These are phyloP conservation scores for Microplitis deprimator DNA, from an alignment of 2,888 invertebrate species.

Conservation along the genomic window DNA sequence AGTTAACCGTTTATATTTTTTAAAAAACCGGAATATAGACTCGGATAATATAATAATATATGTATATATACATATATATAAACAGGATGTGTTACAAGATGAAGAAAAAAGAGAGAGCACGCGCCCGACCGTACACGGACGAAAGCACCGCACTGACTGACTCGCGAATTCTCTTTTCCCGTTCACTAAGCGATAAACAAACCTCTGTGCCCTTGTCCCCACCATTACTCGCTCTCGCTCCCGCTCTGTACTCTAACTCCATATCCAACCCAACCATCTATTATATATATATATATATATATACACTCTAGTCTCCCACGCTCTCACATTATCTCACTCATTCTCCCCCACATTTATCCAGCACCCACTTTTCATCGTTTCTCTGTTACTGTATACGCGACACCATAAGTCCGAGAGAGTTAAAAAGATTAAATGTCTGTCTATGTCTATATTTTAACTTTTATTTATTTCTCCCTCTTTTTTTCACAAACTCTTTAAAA, in stretches of 20 bases:
- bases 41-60: background rate
- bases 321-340: conserved; percentile 29
- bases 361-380: background rate
- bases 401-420: background rate
- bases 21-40: background rate
- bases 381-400: background rate
- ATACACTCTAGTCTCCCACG: background rate
- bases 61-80: conserved; percentile 6
- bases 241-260: background rate
- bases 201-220: conserved; percentile 55
- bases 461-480: background rate
- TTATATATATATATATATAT: background rate
- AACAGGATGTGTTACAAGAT: conserved; percentile 1
- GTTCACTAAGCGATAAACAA: conserved; percentile 67
- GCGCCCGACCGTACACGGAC: conserved; percentile 45
- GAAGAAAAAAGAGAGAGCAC: conserved; percentile 38
- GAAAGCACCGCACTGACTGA: conserved; percentile 65
- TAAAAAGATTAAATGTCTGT: background rate
- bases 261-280: conserved; percentile 41
- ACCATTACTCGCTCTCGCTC: conserved; percentile 3
- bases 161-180: conserved; percentile 43
- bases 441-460: background rate
- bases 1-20: conserved; percentile 2
- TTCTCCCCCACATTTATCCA: conserved; percentile 15
- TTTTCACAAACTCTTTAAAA: background rate